Conservation (phyloP, 2,797 vertebrate genomes). For the Taeniopygia guttata region DNA sequence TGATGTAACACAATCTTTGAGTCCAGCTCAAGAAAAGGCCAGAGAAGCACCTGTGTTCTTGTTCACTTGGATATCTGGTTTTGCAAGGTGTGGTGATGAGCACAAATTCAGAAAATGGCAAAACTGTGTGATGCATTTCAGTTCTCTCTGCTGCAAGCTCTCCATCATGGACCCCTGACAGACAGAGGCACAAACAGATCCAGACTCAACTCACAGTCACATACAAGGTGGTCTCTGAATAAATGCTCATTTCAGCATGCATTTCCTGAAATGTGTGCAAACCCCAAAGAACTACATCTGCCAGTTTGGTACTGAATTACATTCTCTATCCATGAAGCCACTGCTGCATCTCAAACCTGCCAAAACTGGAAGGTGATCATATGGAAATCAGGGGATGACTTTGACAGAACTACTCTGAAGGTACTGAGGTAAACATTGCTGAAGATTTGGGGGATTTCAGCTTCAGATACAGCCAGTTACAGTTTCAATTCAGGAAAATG, state of each 20-base stretch:
- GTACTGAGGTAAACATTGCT: background rate
- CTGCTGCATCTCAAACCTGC: background rate
- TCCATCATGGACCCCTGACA: background rate
- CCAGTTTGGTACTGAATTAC: background rate
- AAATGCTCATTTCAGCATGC: background rate
- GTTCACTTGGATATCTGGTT: background rate
- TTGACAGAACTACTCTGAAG: background rate
- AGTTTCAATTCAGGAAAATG: background rate
- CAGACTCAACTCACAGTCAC: background rate
- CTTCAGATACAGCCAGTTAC: background rate
- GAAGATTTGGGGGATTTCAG: background rate
- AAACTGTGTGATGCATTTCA: background rate
- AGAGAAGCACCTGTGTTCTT: background rate
- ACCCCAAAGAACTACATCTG: background rate
- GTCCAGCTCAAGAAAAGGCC: background rate
- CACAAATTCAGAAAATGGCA: background rate
- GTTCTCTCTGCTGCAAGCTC: background rate
- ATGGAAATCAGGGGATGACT: background rate
- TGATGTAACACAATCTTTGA: background rate
- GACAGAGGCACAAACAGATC: background rate
- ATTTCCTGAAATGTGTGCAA: background rate
- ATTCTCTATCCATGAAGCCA: background rate
- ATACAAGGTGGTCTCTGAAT: background rate
- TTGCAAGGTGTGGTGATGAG: background rate
- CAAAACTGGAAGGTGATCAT: accelerated